phyloP scores from a whole-genome alignment of 2,113 vertebrate species.

The Strix uralensis region DNA sequence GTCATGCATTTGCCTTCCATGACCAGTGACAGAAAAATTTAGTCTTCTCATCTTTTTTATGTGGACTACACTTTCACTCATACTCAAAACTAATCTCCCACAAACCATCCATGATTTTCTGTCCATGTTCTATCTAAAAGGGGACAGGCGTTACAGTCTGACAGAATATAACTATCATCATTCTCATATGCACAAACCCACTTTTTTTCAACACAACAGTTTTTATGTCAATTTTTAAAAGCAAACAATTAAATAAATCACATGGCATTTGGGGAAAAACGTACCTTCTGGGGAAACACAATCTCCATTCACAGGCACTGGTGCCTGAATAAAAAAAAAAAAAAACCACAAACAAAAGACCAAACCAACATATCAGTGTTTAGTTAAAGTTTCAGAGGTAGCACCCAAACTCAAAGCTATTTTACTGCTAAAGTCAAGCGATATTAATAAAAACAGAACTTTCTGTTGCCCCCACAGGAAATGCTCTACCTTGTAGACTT shows the following conservation, averaged over 20 bases:
- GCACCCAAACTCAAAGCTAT: neutral
- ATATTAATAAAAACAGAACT: neutral
- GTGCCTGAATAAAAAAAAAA: constrained; percentile 71
- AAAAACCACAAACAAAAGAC: neutral
- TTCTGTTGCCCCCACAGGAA: neutral
- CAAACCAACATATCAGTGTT: neutral
- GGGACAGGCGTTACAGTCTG: neutral
- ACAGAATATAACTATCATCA: neutral
- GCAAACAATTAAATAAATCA: neutral
- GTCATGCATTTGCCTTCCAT: neutral
- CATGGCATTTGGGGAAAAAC: neutral
- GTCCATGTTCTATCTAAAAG: neutral
- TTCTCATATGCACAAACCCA: neutral
- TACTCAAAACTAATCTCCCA: neutral
- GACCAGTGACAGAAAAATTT: neutral
- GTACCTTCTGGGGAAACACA: constrained; percentile 78
- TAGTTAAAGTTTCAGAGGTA: neutral
- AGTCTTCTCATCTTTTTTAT: neutral
- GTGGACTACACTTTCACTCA: neutral
- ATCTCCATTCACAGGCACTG: constrained; percentile 50
- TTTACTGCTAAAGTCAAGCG: neutral
- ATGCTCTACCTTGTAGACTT: neutral
- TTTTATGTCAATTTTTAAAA: neutral
- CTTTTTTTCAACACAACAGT: neutral
- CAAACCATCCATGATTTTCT: neutral